Conservation (phyloP, 2,797 vertebrate species). For the Betta splendens region DNA sequence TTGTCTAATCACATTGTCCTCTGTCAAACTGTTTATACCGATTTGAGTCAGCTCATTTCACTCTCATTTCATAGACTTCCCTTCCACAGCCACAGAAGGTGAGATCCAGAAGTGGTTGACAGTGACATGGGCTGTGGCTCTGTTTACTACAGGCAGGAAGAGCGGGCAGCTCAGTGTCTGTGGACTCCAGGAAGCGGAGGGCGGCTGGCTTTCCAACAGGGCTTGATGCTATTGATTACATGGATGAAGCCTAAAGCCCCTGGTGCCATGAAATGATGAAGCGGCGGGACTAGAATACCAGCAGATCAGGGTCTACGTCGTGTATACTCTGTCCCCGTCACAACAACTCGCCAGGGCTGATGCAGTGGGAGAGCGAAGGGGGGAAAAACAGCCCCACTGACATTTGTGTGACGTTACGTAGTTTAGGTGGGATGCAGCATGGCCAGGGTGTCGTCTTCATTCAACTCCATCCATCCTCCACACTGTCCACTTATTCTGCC, state of each 20-base stretch:
- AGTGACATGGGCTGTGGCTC: slow-evolving; percentile 25
- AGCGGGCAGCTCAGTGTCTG: slow-evolving; percentile 21
- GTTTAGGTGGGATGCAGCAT: not conserved
- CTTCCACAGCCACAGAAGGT: slow-evolving; percentile 3
- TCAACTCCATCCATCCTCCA: slow-evolving; percentile 2
- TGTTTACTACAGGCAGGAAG: slow-evolving; percentile 44
- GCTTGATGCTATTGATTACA: slow-evolving; percentile 51
- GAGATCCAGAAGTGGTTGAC: slow-evolving; percentile 15
- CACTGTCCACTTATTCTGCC: slow-evolving; percentile 43
- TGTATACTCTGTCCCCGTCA: slow-evolving; percentile 59
- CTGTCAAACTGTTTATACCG: slow-evolving; percentile 19
- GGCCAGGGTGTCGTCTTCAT: not conserved
- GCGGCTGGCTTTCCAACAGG: slow-evolving; percentile 40
- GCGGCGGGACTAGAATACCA: slow-evolving; percentile 49
- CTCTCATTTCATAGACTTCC: slow-evolving; percentile 2
- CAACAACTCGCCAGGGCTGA: slow-evolving; percentile 45
- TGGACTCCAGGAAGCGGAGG: slow-evolving; percentile 35
- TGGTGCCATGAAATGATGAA: slow-evolving; percentile 44
- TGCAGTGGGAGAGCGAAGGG: slow-evolving; percentile 8
- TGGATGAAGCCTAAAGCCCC: slow-evolving; percentile 55
- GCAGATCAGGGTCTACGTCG: slow-evolving; percentile 37
- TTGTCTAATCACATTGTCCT: slow-evolving; percentile 41
- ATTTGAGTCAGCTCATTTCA: slow-evolving; percentile 4
- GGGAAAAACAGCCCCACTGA: no score
- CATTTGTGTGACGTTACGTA: slow-evolving; percentile 8